Percentiles rank a stretch among this genome's conserved stretches.
phyloP scores from a whole-genome alignment of 2,113 vertebrate genomes.

The Syrrhaptes paradoxus region DNA sequence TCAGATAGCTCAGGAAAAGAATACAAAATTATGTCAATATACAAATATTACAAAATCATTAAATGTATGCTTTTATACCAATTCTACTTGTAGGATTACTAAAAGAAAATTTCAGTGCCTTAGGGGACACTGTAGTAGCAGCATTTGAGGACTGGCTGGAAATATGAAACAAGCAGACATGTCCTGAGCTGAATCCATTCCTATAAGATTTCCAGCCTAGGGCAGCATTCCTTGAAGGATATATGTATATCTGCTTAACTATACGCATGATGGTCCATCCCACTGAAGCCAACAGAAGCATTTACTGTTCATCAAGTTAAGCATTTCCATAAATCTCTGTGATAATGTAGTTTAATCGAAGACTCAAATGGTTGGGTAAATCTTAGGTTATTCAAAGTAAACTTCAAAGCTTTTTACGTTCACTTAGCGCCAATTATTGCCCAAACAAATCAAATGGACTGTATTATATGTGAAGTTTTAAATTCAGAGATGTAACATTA shows the following conservation, averaged over 20 bases:
- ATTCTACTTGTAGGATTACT: constrained; percentile 20
- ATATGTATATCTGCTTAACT: constrained; percentile 28
- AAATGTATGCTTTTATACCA: constrained; percentile 20
- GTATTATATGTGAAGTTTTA: background rate
- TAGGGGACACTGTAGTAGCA: background rate
- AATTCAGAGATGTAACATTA: background rate
- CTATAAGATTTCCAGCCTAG: constrained; percentile 52
- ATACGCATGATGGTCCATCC: background rate
- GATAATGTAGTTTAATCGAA: constrained; percentile 33
- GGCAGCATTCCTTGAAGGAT: constrained; percentile 61
- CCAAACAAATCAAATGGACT: constrained; percentile 43
- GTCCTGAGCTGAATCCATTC: constrained; percentile 51
- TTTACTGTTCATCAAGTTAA: constrained; percentile 46
- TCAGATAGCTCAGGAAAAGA: background rate
- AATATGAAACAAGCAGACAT: constrained; percentile 57
- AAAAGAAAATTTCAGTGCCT: constrained; percentile 14
- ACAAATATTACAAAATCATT: constrained; percentile 44
- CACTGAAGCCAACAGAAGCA: constrained; percentile 23
- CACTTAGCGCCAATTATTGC: constrained; percentile 31
- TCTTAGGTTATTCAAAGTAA: constrained; percentile 41
- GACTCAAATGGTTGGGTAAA: constrained; percentile 27
- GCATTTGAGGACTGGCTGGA: constrained; percentile 24
- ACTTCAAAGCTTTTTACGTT: constrained; percentile 19
- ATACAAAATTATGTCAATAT: constrained; percentile 15
- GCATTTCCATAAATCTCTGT: constrained; percentile 58